Evolutionary conservation across 2,888 invertebrate genomes (phyloP).

Genomic region (Apamea anceps): DNA sequence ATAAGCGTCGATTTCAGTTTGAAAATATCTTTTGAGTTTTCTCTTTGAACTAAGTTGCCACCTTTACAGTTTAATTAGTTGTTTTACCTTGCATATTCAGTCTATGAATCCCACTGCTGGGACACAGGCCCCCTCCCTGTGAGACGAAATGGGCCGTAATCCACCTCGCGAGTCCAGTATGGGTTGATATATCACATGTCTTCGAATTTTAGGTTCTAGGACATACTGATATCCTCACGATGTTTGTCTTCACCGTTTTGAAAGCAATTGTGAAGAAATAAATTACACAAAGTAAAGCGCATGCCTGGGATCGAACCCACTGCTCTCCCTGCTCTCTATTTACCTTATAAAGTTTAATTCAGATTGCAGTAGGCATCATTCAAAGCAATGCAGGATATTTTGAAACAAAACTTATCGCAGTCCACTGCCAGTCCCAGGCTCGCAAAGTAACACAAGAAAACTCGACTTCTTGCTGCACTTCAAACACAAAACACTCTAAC

Average conservation of each 20-base stretch:
- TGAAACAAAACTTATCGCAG: not conserved
- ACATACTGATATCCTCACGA: no score
- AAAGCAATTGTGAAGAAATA: no score
- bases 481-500: conserved; percentile 9
- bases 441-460: not conserved
- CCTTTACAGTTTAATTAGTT: not conserved
- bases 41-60: not conserved
- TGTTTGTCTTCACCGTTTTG: no score
- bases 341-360: not conserved
- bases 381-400: not conserved
- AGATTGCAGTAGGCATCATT: not conserved
- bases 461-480: not conserved
- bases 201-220: not conserved
- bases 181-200: not conserved
- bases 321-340: no score
- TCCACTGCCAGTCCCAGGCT: not conserved
- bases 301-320: not conserved
- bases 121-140: not conserved
- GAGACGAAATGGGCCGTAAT: not conserved
- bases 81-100: not conserved
- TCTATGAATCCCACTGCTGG: not conserved
- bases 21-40: not conserved
- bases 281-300: no score
- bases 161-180: no score
- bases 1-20: not conserved